Percentiles rank a stretch among this genome's conserved stretches.
These are phyloP conservation scores for Trissolcus brochymenae DNA, from an alignment of 2,888 invertebrate genomes.

Conservation along the genomic window DNA sequence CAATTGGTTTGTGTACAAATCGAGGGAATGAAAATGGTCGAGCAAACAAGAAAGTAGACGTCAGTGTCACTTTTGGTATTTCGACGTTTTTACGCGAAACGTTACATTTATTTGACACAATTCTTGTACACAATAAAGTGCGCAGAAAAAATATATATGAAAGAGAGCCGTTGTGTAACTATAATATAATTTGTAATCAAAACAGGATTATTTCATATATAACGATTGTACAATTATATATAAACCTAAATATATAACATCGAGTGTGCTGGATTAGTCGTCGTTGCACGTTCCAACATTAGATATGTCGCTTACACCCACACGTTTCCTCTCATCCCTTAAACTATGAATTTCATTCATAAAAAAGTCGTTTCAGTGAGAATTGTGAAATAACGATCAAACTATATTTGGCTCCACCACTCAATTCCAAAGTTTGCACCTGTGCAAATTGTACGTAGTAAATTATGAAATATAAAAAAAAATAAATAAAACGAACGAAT, in stretches of 20 bases:
- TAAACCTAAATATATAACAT: slow-evolving; percentile 29
- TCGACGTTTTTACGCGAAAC: slow-evolving; percentile 52
- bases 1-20: no score
- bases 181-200: neutral
- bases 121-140: slow-evolving; percentile 50
- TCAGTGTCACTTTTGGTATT: slow-evolving; percentile 14
- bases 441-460: no score
- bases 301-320: slow-evolving; percentile 28
- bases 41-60: slow-evolving; percentile 1
- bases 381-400: neutral
- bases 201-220: slow-evolving; percentile 6
- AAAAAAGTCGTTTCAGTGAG: slow-evolving; percentile 1
- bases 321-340: neutral
- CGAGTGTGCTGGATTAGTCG: slow-evolving; percentile 29
- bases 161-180: slow-evolving; percentile 18
- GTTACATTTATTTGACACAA: slow-evolving; percentile 57
- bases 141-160: slow-evolving; percentile 48
- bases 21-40: neutral
- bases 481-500: no score
- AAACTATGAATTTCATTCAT: slow-evolving; percentile 6
- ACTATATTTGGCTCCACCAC: neutral
- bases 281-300: slow-evolving; percentile 43
- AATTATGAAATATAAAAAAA: no score
- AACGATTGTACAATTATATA: slow-evolving; percentile 35
- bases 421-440: neutral